Evolutionary conservation across 1,140 invertebrate species (phyloP).

Genomic region (Cardiocondyla obscurior): DNA sequence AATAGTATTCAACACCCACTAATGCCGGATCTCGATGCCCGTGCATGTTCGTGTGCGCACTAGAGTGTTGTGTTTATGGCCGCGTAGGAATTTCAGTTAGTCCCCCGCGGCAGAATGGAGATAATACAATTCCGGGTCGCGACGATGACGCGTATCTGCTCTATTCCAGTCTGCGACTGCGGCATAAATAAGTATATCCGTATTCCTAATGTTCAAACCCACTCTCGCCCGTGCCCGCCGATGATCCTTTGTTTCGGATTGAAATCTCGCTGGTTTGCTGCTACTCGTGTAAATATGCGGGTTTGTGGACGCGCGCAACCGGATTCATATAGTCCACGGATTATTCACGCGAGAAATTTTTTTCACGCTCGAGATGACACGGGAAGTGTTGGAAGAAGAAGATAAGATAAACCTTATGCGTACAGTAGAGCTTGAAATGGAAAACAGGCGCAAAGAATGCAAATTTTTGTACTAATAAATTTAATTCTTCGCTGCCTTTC

Average conservation of each 20-base stretch:
- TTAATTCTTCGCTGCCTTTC: too few relatives aligned
- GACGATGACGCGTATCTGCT: conserved; percentile 53
- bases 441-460: not conserved
- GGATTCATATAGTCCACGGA: conserved; percentile 2
- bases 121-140: conserved; percentile 68
- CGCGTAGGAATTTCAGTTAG: conserved; percentile 71
- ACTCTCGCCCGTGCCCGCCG: conserved; percentile 51
- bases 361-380: conserved; percentile 25
- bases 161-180: conserved; percentile 55
- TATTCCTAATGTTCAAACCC: conserved; percentile 66
- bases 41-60: conserved; percentile 16
- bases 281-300: conserved; percentile 30
- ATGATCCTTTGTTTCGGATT: conserved; percentile 36
- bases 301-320: not conserved
- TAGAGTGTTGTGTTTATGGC: conserved; percentile 65
- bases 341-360: conserved; percentile 39
- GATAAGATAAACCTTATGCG: conserved; percentile 16
- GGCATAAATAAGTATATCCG: conserved; percentile 72
- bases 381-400: conserved; percentile 10
- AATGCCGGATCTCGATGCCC: conserved; percentile 36
- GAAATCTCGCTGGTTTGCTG: conserved; percentile 1
- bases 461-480: not conserved
- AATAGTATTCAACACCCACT: conserved; percentile 52
- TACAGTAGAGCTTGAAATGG: not conserved
- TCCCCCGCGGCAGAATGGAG: conserved; percentile 59